phyloP scores from a whole-genome alignment of 2,113 vertebrate species.

The Condylura cristata region DNA sequence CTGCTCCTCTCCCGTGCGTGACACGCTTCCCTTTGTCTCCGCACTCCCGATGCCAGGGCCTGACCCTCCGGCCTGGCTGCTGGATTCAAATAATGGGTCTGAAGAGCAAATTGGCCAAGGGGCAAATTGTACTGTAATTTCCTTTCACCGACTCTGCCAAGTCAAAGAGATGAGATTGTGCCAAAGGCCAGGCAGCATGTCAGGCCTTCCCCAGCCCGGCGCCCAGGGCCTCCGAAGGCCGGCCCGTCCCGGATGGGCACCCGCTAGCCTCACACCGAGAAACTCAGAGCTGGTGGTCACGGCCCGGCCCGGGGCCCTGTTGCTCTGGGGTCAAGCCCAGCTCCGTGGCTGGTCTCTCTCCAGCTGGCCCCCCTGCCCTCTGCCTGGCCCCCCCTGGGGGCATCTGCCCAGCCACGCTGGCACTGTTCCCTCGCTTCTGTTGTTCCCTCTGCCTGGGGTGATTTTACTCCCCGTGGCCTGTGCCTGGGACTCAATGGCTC shows the following conservation, averaged over 20 bases:
- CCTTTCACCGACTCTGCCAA: background rate
- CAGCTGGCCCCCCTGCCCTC: background rate
- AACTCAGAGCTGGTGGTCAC: background rate
- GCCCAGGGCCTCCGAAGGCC: background rate
- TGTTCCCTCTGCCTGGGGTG: background rate
- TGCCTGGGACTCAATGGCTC: background rate
- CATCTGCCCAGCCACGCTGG: rapidly evolving
- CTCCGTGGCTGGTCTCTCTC: background rate
- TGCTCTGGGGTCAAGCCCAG: constrained; percentile 43
- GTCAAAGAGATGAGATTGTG: background rate
- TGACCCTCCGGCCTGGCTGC: background rate
- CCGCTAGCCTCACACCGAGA: background rate
- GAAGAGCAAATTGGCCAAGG: background rate
- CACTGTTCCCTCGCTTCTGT: background rate
- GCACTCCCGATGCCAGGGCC: background rate
- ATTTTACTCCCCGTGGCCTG: background rate
- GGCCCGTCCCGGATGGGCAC: background rate
- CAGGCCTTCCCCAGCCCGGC: background rate
- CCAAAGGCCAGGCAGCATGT: background rate
- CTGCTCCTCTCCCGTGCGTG: background rate
- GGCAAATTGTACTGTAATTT: background rate
- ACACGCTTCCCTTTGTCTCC: background rate
- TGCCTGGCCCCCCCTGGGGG: background rate
- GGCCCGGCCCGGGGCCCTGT: background rate
- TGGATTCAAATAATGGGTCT: background rate